Evolutionary conservation across 1,140 invertebrate species (phyloP).

Genomic region (Caerostris darwini): DNA sequence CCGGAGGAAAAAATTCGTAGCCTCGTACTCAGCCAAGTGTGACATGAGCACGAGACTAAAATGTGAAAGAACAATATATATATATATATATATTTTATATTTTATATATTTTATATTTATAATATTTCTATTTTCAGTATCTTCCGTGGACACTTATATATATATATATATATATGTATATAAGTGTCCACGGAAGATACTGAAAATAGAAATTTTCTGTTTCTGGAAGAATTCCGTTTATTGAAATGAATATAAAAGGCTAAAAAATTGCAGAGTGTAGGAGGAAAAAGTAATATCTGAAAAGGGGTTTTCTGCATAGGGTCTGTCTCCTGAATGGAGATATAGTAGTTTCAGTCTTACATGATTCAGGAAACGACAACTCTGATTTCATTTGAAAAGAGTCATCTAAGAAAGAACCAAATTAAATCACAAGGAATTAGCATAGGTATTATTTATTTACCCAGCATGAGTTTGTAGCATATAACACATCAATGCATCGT

Average conservation of each 20-base stretch:
- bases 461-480: too few species aligned
- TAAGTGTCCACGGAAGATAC: constrained; percentile 11
- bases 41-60: too few species aligned
- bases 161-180: neutral
- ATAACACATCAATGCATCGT: too few species aligned
- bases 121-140: too few species aligned
- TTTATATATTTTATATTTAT: too few species aligned
- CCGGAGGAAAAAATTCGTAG: too few species aligned
- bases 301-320: neutral
- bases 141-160: too few species aligned
- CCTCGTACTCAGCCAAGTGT: too few species aligned
- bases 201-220: constrained; percentile 37
- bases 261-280: neutral
- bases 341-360: neutral
- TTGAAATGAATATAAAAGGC: neutral
- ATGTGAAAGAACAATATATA: too few species aligned
- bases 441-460: too few species aligned
- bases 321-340: neutral
- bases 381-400: neutral
- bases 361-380: neutral
- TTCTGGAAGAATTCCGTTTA: neutral
- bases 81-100: too few species aligned
- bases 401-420: neutral
- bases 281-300: constrained; percentile 7
- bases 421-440: neutral